Conservation (phyloP, 2,113 vertebrate species). For the Leiothrix lutea region DNA sequence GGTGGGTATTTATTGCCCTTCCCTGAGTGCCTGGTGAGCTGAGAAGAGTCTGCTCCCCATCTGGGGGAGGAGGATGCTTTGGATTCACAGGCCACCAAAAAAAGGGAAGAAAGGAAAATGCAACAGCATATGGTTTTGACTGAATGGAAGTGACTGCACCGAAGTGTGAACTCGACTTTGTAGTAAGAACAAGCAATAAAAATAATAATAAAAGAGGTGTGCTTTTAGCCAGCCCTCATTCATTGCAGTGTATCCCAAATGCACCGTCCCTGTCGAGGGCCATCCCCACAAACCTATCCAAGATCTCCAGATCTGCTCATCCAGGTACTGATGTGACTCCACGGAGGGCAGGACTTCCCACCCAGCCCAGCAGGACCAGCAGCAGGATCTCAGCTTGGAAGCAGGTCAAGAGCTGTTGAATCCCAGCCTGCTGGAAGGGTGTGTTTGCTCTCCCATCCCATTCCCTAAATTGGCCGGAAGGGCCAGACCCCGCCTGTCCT, state of each 20-base stretch:
- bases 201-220: neutral
- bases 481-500: neutral
- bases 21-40: neutral
- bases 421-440: neutral
- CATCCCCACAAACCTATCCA: neutral
- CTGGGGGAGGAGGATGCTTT: neutral
- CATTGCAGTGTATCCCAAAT: fast-evolving
- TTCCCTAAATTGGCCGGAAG: neutral
- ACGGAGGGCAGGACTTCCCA: neutral
- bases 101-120: neutral
- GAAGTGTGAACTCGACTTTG: neutral
- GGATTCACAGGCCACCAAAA: neutral
- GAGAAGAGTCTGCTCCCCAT: neutral
- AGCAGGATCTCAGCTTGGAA: neutral
- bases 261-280: neutral
- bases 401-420: neutral
- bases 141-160: neutral
- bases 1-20: neutral
- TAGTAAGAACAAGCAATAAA: constrained; percentile 8
- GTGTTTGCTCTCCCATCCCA: neutral
- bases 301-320: neutral
- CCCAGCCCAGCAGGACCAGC: neutral
- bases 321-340: neutral
- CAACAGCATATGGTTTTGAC: neutral
- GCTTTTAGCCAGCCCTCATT: neutral